phyloP scores from a whole-genome alignment of 2,797 vertebrate genomes.

The Oreochromis mossambicus region DNA sequence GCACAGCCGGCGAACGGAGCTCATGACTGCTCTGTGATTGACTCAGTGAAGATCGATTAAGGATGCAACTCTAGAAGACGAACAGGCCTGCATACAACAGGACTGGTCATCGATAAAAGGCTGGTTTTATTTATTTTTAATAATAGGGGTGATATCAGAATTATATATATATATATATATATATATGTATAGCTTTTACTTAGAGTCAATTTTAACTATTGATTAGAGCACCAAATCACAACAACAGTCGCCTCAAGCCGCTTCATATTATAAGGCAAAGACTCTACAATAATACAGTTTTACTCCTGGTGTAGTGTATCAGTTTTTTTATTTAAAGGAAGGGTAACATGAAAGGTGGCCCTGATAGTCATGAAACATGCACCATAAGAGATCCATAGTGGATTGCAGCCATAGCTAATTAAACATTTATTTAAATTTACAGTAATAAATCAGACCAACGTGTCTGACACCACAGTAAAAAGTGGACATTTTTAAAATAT shows the following conservation, averaged over 20 bases:
- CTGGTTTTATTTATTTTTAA: neutral
- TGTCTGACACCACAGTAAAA: neutral
- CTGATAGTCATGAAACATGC: neutral
- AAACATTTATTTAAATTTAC: neutral
- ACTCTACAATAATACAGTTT: neutral
- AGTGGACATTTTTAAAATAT: neutral
- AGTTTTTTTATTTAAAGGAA: neutral
- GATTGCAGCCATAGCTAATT: neutral
- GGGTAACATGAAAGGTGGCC: neutral
- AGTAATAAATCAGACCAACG: neutral
- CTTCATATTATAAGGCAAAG: neutral
- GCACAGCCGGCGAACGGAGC: neutral
- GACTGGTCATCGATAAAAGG: neutral
- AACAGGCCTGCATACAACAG: neutral
- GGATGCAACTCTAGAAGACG: neutral
- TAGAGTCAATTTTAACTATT: neutral
- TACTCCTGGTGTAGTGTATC: neutral
- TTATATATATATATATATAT: neutral
- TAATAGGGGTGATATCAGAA: neutral
- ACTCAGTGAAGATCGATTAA: neutral
- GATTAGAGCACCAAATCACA: neutral
- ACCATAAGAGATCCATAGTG: neutral
- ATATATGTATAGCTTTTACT: neutral
- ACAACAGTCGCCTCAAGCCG: neutral
- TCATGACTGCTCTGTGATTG: slow-evolving; percentile 5